These are phyloP conservation scores for Formica selysi DNA, from an alignment of 1,140 invertebrate genomes.

Conservation along the genomic window DNA sequence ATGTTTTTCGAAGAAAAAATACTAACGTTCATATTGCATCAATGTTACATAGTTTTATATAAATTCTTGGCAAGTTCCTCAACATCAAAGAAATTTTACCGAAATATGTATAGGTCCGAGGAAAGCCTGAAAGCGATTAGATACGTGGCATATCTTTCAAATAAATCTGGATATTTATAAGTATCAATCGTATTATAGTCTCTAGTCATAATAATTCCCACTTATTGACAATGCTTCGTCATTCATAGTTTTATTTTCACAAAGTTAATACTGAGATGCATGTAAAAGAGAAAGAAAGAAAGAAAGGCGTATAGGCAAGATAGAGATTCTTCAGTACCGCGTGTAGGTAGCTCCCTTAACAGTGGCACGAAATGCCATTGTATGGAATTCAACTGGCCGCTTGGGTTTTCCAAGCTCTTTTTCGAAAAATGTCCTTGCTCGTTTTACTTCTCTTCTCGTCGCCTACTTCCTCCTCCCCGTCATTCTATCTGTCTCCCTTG, in stretches of 20 bases:
- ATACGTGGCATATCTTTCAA: background rate
- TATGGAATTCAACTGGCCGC: slow-evolving; percentile 61
- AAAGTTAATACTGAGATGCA: background rate
- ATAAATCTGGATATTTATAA: background rate
- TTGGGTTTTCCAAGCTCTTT: slow-evolving; percentile 54
- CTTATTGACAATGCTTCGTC: background rate
- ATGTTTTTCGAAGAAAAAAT: background rate
- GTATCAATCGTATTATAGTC: background rate
- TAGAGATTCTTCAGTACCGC: slow-evolving; percentile 29
- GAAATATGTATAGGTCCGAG: background rate
- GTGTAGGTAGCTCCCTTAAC: slow-evolving; percentile 20
- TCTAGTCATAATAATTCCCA: background rate
- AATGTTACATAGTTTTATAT: slow-evolving; percentile 1
- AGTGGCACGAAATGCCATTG: slow-evolving; percentile 45
- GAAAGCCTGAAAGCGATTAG: background rate
- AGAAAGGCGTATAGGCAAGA: background rate
- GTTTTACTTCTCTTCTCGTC: slow-evolving; percentile 6
- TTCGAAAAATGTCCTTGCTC: slow-evolving; percentile 60
- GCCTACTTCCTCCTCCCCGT: background rate
- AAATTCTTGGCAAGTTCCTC: background rate
- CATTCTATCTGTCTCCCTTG: background rate
- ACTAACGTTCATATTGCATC: background rate
- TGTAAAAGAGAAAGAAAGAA: slow-evolving; percentile 2
- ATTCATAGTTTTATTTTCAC: background rate
- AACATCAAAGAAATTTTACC: background rate